These are phyloP conservation scores for Drosophila helvetica DNA, from an alignment of 2,888 invertebrate species.

Conservation along the genomic window DNA sequence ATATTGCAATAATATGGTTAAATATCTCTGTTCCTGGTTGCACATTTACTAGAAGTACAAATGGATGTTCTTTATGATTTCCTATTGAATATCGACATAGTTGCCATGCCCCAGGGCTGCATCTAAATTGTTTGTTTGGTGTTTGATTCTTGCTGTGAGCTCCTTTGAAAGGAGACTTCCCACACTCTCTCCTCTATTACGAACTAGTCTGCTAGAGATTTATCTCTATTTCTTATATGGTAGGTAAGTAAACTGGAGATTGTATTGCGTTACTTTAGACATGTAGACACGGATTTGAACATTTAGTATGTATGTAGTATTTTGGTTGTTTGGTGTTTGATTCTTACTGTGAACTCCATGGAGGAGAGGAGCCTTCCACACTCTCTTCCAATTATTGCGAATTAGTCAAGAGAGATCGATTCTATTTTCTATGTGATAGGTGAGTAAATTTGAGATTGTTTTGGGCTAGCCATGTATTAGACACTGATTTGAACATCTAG, in stretches of 20 bases:
- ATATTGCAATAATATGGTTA: constrained; percentile 42
- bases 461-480: not conserved
- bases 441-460: constrained; percentile 3
- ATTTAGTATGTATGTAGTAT: constrained; percentile 6
- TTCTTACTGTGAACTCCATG: no score
- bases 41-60: constrained; percentile 4
- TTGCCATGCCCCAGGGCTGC: constrained; percentile 32
- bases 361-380: no score
- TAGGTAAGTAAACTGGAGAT: constrained; percentile 62
- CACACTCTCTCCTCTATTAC: constrained; percentile 30
- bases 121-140: constrained; percentile 66
- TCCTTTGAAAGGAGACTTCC: constrained; percentile 29
- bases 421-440: not conserved
- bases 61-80: constrained; percentile 21
- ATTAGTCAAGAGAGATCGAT: no score
- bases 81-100: not conserved
- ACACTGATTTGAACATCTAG: not conserved
- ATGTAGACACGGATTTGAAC: constrained; percentile 32
- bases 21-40: constrained; percentile 17
- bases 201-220: constrained; percentile 13
- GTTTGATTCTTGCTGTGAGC: constrained; percentile 80
- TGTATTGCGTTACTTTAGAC: constrained; percentile 54
- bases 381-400: no score
- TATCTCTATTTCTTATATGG: constrained; percentile 33
- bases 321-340: no score